phyloP scores from a whole-genome alignment of 2,888 invertebrate genomes.

The Strigamia maritima region DNA sequence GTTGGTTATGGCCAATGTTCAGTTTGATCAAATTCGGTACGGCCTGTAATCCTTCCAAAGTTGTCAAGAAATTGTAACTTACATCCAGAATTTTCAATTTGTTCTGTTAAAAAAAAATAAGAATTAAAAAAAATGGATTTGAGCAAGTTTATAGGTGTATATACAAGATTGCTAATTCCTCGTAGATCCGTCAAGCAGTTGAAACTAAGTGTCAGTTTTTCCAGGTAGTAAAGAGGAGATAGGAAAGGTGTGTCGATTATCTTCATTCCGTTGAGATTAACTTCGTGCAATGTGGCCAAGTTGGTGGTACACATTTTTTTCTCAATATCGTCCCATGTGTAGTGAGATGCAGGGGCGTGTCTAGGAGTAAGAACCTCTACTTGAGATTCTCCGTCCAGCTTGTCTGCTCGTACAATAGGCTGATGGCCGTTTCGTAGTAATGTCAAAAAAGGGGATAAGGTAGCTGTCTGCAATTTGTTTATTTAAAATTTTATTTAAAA shows the following conservation, averaged over 20 bases:
- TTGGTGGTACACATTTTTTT: not conserved
- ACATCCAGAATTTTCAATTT: constrained; percentile 35
- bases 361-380: not conserved
- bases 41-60: constrained; percentile 23
- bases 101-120: constrained; percentile 18
- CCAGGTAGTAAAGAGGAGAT: not conserved
- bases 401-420: not conserved
- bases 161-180: constrained; percentile 31
- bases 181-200: constrained; percentile 36
- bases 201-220: constrained; percentile 30
- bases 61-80: constrained; percentile 21
- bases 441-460: not conserved
- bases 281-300: not conserved
- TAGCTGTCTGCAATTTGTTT: not conserved
- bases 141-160: too few species aligned
- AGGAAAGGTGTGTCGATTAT: constrained; percentile 18
- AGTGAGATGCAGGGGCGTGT: not conserved
- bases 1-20: constrained; percentile 3
- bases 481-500: too few species aligned
- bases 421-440: not conserved
- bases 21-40: not conserved
- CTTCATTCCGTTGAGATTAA: constrained; percentile 29
- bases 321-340: constrained; percentile 24
- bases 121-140: too few species aligned
- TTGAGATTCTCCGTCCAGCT: not conserved